Conservation (phyloP, 2,888 invertebrate species). For the Seira ritae region DNA sequence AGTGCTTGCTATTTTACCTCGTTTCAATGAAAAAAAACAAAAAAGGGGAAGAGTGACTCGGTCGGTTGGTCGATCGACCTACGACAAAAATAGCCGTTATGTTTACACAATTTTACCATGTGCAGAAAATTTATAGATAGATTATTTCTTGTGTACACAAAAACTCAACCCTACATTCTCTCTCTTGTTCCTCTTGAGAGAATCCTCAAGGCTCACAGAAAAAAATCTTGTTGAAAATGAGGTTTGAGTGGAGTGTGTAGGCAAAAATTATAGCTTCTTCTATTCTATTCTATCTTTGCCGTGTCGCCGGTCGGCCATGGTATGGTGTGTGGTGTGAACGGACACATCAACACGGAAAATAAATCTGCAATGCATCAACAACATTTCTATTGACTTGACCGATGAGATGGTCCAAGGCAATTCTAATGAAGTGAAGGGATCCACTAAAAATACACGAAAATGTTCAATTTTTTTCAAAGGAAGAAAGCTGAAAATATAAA, state of each 20-base stretch:
- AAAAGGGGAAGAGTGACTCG: background rate
- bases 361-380: slow-evolving; percentile 21
- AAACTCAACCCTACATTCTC: too few species aligned
- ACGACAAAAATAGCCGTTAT: slow-evolving; percentile 33
- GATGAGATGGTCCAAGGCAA: background rate
- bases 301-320: too few species aligned
- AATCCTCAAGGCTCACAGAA: background rate
- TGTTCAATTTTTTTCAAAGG: background rate
- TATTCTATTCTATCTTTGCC: too few species aligned
- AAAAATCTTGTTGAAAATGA: background rate
- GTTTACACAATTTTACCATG: slow-evolving; percentile 31
- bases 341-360: slow-evolving; percentile 13
- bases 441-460: background rate
- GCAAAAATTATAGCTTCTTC: slow-evolving; percentile 29
- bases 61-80: background rate
- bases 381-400: slow-evolving; percentile 41
- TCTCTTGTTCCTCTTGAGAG: too few species aligned
- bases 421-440: slow-evolving; percentile 39
- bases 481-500: slow-evolving; percentile 15
- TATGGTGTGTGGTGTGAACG: slow-evolving; percentile 20
- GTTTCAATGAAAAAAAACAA: too few species aligned
- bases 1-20: too few species aligned
- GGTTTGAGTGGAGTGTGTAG: slow-evolving; percentile 26
- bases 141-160: background rate
- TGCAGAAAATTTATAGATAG: slow-evolving; percentile 10